Conservation (phyloP, 2,888 invertebrate species). For the Diadegma fenestrale region DNA sequence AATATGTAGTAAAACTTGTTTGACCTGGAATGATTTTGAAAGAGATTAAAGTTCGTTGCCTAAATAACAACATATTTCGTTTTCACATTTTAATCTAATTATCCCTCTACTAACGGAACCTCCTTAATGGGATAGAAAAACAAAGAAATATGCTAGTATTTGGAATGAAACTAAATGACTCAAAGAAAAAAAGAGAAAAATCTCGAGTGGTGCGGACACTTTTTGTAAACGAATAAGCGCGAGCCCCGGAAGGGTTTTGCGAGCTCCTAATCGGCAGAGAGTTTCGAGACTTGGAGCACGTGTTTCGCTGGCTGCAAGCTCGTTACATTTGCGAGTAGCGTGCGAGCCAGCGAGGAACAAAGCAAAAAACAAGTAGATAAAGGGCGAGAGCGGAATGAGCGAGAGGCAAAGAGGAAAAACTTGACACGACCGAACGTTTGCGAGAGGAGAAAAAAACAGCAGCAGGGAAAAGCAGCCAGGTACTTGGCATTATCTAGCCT, state of each 20-base stretch:
- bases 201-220: conserved; percentile 23
- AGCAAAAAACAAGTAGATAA: conserved; percentile 26
- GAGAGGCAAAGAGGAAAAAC: conserved; percentile 30
- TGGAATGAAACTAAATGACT: neutral
- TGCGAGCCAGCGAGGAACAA: neutral
- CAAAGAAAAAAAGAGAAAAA: conserved; percentile 24
- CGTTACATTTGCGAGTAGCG: conserved; percentile 38
- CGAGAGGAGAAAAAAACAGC: conserved; percentile 26
- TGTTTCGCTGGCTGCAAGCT: conserved; percentile 53
- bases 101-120: no score
- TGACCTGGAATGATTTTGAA: no score
- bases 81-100: no score
- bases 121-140: no score
- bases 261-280: conserved; percentile 57
- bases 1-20: no score
- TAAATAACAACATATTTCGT: no score
- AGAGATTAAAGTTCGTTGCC: no score
- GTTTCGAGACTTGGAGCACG: conserved; percentile 50
- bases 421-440: conserved; percentile 44
- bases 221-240: conserved; percentile 46
- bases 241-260: conserved; percentile 7
- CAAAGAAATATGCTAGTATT: neutral
- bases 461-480: conserved; percentile 35
- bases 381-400: conserved; percentile 14
- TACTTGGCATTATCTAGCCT: conserved; percentile 74